Evolutionary conservation across 1,140 invertebrate species (phyloP).

Genomic region (Cyphomyrmex costatus): DNA sequence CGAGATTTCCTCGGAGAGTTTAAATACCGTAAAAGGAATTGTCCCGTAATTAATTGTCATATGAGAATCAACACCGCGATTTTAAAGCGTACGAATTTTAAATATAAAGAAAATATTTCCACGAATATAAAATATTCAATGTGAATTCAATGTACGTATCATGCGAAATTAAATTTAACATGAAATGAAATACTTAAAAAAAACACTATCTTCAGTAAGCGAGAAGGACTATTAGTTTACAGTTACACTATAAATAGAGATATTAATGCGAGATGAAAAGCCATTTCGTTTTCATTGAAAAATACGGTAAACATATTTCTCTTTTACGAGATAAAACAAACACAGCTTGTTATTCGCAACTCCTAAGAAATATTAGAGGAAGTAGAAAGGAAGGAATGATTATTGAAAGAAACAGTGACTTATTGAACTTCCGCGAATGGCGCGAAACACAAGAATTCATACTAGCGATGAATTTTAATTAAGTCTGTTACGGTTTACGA

Average conservation of each 20-base stretch:
- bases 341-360: neutral
- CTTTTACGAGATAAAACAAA: slow-evolving; percentile 23
- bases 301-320: neutral
- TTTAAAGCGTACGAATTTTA: neutral
- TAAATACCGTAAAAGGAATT: neutral
- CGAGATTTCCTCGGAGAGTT: slow-evolving; percentile 69
- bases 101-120: neutral
- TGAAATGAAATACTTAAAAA: neutral
- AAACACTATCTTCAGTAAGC: neutral
- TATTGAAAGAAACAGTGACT: slow-evolving; percentile 49
- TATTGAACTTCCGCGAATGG: slow-evolving; percentile 50
- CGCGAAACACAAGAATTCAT: slow-evolving; percentile 9
- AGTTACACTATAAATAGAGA: neutral
- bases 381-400: neutral
- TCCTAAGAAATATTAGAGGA: slow-evolving; percentile 50
- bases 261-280: slow-evolving; percentile 8
- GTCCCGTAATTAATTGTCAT: slow-evolving; percentile 33
- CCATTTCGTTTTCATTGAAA: neutral
- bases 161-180: neutral
- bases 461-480: slow-evolving; percentile 77
- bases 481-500: slow-evolving; percentile 63
- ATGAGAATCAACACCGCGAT: slow-evolving; percentile 2
- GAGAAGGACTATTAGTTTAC: neutral
- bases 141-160: neutral
- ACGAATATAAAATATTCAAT: neutral